Evolutionary conservation across 2,113 vertebrate genomes (phyloP).

Genomic region (Fulmarus glacialis): DNA sequence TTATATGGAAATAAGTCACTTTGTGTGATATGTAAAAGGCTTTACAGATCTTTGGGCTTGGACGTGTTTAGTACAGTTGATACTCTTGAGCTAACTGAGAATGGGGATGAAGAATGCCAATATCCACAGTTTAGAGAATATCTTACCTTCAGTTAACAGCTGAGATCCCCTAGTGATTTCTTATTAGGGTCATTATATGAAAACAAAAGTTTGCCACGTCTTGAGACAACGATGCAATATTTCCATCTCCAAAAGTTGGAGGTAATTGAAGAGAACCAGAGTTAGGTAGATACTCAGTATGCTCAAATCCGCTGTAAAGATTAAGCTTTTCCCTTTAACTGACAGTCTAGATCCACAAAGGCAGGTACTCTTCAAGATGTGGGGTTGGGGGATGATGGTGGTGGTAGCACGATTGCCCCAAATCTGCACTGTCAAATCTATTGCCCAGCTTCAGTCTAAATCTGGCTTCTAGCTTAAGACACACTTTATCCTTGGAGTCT

Average conservation of each 20-base stretch:
- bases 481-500: neutral
- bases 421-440: neutral
- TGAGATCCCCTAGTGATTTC: neutral
- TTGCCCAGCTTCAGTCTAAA: neutral
- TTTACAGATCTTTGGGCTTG: neutral
- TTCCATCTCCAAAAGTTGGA: neutral
- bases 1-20: neutral
- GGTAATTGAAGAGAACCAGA: neutral
- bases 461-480: neutral
- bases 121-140: neutral
- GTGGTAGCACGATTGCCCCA: neutral
- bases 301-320: neutral
- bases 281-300: rapidly evolving
- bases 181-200: neutral
- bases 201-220: neutral
- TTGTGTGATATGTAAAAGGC: neutral
- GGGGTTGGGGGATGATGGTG: rapidly evolving
- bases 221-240: neutral
- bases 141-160: neutral
- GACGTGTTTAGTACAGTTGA: neutral
- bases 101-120: neutral
- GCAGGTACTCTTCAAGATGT: neutral
- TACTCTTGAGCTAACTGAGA: neutral
- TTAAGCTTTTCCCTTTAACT: neutral
- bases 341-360: neutral